Conservation (phyloP, 2,888 invertebrate species). For the Morpho deidamia region DNA sequence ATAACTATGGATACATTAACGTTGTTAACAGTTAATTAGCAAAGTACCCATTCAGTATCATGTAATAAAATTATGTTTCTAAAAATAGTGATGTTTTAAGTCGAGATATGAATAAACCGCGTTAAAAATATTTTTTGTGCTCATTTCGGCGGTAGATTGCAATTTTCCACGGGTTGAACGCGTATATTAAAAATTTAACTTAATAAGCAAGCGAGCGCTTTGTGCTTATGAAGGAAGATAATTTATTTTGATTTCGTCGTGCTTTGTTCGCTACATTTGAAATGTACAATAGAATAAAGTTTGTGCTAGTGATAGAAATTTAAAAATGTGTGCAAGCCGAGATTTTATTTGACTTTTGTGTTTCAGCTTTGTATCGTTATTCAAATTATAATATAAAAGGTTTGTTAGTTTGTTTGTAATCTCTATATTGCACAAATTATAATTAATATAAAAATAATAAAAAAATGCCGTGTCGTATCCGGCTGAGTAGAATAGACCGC, state of each 20-base stretch:
- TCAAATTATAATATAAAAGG: too few species aligned
- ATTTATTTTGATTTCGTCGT: slow-evolving; percentile 28
- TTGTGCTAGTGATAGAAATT: too few species aligned
- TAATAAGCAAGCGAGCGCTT: slow-evolving; percentile 54
- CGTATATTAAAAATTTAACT: slow-evolving; percentile 76
- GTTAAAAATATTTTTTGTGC: slow-evolving; percentile 18
- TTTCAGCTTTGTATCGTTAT: background rate
- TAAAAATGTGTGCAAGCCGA: too few species aligned
- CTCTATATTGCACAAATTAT: too few species aligned
- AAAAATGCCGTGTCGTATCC: too few species aligned
- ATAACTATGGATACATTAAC: too few species aligned
- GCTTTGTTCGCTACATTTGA: slow-evolving; percentile 13
- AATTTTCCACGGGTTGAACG: slow-evolving; percentile 70
- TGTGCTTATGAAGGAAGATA: slow-evolving; percentile 27
- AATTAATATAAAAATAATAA: too few species aligned
- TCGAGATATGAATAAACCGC: slow-evolving; percentile 18
- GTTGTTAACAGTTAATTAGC: too few species aligned
- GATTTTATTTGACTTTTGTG: background rate
- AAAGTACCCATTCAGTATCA: too few species aligned
- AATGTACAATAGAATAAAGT: background rate
- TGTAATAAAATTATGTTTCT: background rate
- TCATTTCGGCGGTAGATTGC: slow-evolving; percentile 54
- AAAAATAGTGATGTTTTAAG: background rate
- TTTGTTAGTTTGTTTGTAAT: too few species aligned
- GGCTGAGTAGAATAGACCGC: too few species aligned